These are phyloP conservation scores for Resseliella maxima DNA, from an alignment of 2,888 invertebrate species.

Conservation along the genomic window DNA sequence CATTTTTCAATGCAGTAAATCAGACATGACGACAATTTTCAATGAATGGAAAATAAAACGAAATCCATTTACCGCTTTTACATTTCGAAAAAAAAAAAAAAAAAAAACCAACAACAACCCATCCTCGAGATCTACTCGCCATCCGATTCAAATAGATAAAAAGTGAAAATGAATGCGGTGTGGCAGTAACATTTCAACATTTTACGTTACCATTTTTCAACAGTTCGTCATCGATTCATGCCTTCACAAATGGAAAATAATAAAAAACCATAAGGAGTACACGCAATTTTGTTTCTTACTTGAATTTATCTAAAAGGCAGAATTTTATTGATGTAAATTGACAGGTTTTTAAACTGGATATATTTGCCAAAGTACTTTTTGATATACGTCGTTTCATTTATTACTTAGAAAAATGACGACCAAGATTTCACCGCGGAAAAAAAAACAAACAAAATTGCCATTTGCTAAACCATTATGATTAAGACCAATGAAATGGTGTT, in stretches of 20 bases:
- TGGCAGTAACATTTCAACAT: neutral
- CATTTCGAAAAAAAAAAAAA: neutral
- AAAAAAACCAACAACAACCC: neutral
- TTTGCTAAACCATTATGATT: neutral
- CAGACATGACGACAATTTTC: slow-evolving; percentile 54
- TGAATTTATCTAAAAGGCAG: neutral
- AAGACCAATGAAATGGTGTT: too few species aligned
- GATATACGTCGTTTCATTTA: neutral
- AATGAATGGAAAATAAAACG: slow-evolving; percentile 48
- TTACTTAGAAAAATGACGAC: neutral
- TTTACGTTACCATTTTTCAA: neutral
- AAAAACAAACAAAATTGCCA: neutral
- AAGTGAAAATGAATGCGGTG: slow-evolving; percentile 27
- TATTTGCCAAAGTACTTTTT: neutral
- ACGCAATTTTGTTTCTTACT: too few species aligned
- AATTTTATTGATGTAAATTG: neutral
- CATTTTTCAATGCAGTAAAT: slow-evolving; percentile 50
- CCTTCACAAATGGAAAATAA: slow-evolving; percentile 14
- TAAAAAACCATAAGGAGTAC: neutral
- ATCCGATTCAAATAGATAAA: neutral
- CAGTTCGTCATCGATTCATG: neutral
- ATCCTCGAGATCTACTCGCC: neutral
- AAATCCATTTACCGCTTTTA: slow-evolving; percentile 45
- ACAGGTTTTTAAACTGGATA: slow-evolving; percentile 24
- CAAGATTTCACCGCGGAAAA: neutral